Evolutionary conservation across 2,888 invertebrate genomes (phyloP).

Genomic region (Acheta domesticus): DNA sequence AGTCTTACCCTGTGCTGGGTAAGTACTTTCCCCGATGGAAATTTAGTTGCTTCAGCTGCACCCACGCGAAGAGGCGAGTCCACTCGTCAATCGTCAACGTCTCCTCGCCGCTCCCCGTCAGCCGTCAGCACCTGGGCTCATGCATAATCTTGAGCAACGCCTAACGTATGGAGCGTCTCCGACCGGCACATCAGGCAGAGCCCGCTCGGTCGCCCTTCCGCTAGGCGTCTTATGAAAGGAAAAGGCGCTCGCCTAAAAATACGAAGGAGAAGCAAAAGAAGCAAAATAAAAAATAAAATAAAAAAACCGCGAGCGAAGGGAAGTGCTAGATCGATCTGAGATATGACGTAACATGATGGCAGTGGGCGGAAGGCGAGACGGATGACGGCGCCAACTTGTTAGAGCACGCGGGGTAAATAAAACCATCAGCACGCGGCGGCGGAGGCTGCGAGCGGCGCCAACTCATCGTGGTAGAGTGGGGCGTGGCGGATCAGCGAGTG

Average conservation of each 20-base stretch:
- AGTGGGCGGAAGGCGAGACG: background rate
- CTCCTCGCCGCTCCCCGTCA: background rate
- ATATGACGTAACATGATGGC: background rate
- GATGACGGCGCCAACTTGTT: background rate
- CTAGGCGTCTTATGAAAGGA: background rate
- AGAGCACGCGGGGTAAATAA: background rate
- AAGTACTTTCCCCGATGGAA: too few relatives aligned
- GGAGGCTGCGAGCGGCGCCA: too few relatives aligned
- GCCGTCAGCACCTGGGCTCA: background rate
- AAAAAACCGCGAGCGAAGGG: background rate
- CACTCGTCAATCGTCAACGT: background rate
- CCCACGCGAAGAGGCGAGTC: too few relatives aligned
- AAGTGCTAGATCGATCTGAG: too few relatives aligned
- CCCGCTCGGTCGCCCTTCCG: background rate
- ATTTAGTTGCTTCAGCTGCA: too few relatives aligned
- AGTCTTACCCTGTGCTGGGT: too few relatives aligned
- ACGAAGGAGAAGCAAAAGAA: background rate
- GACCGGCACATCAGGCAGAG: too few relatives aligned
- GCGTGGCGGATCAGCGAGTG: too few relatives aligned
- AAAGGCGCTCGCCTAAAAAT: background rate
- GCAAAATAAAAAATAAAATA: background rate
- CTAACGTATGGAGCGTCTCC: background rate
- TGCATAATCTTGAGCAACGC: background rate
- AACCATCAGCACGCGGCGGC: too few relatives aligned
- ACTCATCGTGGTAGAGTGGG: too few relatives aligned